These are phyloP conservation scores for Drosophila parthenogenetica DNA, from an alignment of 2,888 invertebrate species.

Conservation along the genomic window DNA sequence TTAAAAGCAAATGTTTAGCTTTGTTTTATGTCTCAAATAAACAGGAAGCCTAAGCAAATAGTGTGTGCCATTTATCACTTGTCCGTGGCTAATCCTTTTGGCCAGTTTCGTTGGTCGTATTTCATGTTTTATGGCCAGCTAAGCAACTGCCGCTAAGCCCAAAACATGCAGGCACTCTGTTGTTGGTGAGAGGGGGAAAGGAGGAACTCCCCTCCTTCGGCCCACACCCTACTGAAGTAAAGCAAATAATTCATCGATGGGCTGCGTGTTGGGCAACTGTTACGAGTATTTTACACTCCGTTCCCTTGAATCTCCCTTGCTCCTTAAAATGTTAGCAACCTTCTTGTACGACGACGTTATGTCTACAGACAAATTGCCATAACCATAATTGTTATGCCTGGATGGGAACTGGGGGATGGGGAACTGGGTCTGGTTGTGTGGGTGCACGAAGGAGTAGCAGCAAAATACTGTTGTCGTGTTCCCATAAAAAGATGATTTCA, in stretches of 20 bases:
- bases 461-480: slow-evolving; percentile 39
- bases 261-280: slow-evolving; percentile 77
- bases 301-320: neutral
- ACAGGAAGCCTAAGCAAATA: slow-evolving; percentile 76
- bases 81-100: slow-evolving; percentile 75
- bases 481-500: slow-evolving; percentile 82
- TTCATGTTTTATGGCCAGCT: slow-evolving; percentile 79
- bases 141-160: slow-evolving; percentile 74
- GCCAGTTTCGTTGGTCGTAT: slow-evolving; percentile 73
- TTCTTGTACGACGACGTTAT: slow-evolving; percentile 59
- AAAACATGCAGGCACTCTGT: slow-evolving; percentile 58
- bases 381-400: slow-evolving; percentile 75
- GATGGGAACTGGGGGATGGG: neutral
- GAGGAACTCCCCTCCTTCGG: slow-evolving; percentile 3
- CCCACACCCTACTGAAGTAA: slow-evolving; percentile 10
- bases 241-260: slow-evolving; percentile 78
- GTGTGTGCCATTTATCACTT: slow-evolving; percentile 75
- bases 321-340: slow-evolving; percentile 26
- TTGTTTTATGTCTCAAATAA: slow-evolving; percentile 72
- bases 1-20: slow-evolving; percentile 78
- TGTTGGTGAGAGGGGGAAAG: neutral
- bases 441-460: slow-evolving; percentile 26
- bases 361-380: slow-evolving; percentile 83
- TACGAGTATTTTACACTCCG: slow-evolving; percentile 75
- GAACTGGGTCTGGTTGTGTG: slow-evolving; percentile 23